Evolutionary conservation across 2,797 vertebrate genomes (phyloP).

Genomic region (Ctenochaetus hawaiiensis): DNA sequence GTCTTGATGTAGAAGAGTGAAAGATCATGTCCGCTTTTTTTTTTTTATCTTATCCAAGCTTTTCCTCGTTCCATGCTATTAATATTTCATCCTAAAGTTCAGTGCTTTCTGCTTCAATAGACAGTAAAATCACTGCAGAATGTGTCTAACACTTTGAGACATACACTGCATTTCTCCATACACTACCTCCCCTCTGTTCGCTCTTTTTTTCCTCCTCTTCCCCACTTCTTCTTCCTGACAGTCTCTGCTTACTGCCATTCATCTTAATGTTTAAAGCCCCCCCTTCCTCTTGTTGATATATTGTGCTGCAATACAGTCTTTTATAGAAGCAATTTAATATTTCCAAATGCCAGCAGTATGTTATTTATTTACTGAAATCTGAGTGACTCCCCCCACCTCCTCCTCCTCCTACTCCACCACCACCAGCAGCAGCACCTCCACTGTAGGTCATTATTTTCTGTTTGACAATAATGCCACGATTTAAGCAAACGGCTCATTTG

Average conservation of each 20-base stretch:
- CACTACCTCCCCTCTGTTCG: constrained; percentile 35
- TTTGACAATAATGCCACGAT: constrained; percentile 61
- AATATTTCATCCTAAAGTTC: constrained; percentile 86
- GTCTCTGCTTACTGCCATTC: constrained; percentile 60
- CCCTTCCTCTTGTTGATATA: constrained; percentile 64
- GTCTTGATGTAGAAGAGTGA: constrained; percentile 69
- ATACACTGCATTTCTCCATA: constrained; percentile 72
- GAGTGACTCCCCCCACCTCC: constrained; percentile 43
- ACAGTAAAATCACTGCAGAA: constrained; percentile 82
- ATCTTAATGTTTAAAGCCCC: constrained; percentile 74
- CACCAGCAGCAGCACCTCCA: constrained; percentile 15
- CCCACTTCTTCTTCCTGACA: constrained; percentile 50
- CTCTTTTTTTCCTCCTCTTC: constrained; percentile 12
- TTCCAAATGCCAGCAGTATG: constrained; percentile 67
- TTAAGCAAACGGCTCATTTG: constrained; percentile 66
- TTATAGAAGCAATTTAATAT: constrained; percentile 78
- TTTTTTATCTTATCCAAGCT: constrained; percentile 63
- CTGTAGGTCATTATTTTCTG: constrained; percentile 61
- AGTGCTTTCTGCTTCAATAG: constrained; percentile 83
- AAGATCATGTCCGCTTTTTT: constrained; percentile 73
- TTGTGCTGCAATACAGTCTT: constrained; percentile 65
- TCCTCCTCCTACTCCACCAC: neutral
- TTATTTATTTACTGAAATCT: constrained; percentile 77
- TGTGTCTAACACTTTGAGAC: constrained; percentile 75
- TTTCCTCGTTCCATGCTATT: constrained; percentile 77